Conservation (phyloP, 2,113 vertebrate genomes). For the Accipiter virgatus region DNA sequence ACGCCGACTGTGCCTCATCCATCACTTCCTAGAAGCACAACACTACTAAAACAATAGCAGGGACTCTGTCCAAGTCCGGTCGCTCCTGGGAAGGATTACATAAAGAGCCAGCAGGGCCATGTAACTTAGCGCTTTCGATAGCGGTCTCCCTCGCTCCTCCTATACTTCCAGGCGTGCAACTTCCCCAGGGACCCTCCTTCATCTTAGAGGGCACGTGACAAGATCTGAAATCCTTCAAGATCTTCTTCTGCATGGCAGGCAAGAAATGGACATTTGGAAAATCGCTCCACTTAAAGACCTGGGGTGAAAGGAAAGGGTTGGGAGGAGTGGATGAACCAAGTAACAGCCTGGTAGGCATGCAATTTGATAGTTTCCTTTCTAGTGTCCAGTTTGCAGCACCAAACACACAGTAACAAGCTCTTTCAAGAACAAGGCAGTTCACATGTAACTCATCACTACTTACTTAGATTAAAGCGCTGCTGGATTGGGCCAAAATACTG, state of each 20-base stretch:
- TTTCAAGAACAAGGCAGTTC: neutral
- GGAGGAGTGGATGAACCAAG: neutral
- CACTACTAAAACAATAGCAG: neutral
- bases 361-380: neutral
- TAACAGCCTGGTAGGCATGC: neutral
- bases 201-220: neutral
- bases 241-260: neutral
- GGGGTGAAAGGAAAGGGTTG: neutral
- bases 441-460: neutral
- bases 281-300: too few species aligned
- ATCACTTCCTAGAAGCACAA: constrained; percentile 45
- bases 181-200: neutral
- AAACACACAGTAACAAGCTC: neutral
- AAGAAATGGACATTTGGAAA: neutral
- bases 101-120: neutral
- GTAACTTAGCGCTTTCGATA: fast-evolving
- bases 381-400: neutral
- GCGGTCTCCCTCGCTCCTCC: neutral
- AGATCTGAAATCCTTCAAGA: neutral
- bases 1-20: neutral
- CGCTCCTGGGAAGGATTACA: neutral
- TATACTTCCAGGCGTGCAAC: too few species aligned
- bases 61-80: neutral
- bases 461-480: neutral
- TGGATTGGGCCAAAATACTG: neutral